phyloP scores from a whole-genome alignment of 2,888 invertebrate species.

The Catonia carolina region DNA sequence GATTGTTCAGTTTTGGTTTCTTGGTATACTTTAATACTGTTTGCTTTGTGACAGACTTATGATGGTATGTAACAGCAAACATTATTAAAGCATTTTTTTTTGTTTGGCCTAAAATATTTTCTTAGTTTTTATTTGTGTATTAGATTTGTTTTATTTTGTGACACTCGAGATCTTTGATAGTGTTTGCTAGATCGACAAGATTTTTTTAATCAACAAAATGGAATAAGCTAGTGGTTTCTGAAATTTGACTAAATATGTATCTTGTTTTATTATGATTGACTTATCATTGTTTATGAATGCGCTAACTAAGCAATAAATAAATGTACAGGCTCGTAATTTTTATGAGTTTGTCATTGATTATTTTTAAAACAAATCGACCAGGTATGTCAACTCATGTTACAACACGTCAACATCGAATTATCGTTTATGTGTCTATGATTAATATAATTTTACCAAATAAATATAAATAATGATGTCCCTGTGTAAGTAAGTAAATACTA shows the following conservation, averaged over 20 bases:
- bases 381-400: not conserved
- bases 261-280: conserved; percentile 10
- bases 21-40: too few relatives aligned
- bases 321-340: not conserved
- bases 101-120: too few relatives aligned
- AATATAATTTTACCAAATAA: conserved; percentile 20
- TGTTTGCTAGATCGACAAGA: too few relatives aligned
- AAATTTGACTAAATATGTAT: conserved; percentile 13
- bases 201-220: too few relatives aligned
- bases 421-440: not conserved
- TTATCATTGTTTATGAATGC: not conserved
- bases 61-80: too few relatives aligned
- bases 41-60: too few relatives aligned
- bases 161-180: too few relatives aligned
- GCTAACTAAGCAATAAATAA: conserved; percentile 7
- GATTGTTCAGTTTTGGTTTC: too few relatives aligned
- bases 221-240: not conserved
- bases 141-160: too few relatives aligned
- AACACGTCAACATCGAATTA: conserved; percentile 1
- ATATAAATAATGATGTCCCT: conserved; percentile 22
- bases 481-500: conserved; percentile 18
- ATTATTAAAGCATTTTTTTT: too few relatives aligned
- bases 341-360: not conserved
- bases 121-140: too few relatives aligned
- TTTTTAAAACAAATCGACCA: too few relatives aligned